phyloP scores from a whole-genome alignment of 2,797 vertebrate genomes.

The Onychomys leucogaster region DNA sequence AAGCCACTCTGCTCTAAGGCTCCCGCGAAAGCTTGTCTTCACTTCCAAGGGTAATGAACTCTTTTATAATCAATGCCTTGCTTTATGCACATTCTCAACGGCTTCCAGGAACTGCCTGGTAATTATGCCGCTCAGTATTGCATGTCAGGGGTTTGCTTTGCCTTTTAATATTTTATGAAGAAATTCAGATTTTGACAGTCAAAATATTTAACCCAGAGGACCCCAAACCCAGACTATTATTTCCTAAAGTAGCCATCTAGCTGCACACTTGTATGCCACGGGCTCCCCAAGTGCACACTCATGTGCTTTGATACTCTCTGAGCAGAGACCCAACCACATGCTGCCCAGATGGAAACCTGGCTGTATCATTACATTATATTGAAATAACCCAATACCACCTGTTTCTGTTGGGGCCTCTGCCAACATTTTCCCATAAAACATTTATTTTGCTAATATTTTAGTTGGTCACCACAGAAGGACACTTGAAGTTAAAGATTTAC shows the following conservation, averaged over 20 bases:
- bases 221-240: conserved; percentile 87
- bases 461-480: conserved; percentile 91
- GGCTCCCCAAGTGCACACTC: conserved; percentile 90
- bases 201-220: conserved; percentile 91
- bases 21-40: conserved; percentile 84
- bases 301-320: conserved; percentile 90
- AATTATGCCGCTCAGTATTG: conserved; percentile 86
- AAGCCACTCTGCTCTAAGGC: conserved; percentile 82
- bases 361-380: conserved; percentile 96
- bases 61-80: conserved; percentile 87
- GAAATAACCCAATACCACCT: conserved; percentile 98
- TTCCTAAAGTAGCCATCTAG: conserved; percentile 89
- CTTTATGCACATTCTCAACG: conserved; percentile 84
- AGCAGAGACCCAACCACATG: conserved; percentile 91
- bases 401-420: conserved; percentile 92
- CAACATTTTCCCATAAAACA: conserved; percentile 94
- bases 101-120: conserved; percentile 89
- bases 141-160: conserved; percentile 88
- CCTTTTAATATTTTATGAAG: conserved; percentile 91
- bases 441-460: conserved; percentile 93
- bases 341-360: conserved; percentile 92
- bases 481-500: conserved; percentile 91
- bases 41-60: conserved; percentile 89
- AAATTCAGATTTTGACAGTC: conserved; percentile 90
- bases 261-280: conserved; percentile 88